Base-by-base conservation (phyloP, 2,113 vertebrate genomes). In the Pangasianodon gigas region DNA sequence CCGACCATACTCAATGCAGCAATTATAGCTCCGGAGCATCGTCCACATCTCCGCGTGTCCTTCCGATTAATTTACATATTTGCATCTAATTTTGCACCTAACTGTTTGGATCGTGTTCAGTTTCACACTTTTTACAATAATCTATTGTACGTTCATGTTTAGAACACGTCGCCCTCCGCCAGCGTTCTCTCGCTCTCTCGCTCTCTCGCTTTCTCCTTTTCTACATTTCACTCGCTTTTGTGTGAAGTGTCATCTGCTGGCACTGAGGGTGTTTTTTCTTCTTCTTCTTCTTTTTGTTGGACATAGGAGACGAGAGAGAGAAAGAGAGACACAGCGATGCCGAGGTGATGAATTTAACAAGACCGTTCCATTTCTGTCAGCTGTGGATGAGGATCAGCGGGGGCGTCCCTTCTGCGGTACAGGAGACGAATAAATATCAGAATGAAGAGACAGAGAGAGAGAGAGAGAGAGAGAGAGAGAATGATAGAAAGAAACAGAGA, bases 321-420 rank as follows among this genome's bases (percentile, higher is more conserved):
- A 75, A 4, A 75, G 18, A 44, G 24, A 75, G 37, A 75, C 19
- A 10, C 7, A 44, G 19, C 7, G 9, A 46, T 24, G 71, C 18
- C 11, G 46, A 79, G 75, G 75, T 79, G 75, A 79, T 48, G 75
- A 79, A 79, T 79, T 79, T 79, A 79, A 94, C 90, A 58, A 92
- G 91, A 24, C 90, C 85, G 91, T 92, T 93, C 93, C 92, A 92
- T 94, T 94, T 94, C 88, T 92, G 93, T 94, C 87, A 56, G 48
- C 88, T 93, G 89, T 90, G 89, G 90, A 89, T 88, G 67, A 79
- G 44, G 44, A 51, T 26, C 44, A 79, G 75, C 46, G 75, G 75
- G 75, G 75, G 75, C 46, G 75, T 79, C 75, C 46, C 75, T 10
- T 51, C 75, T 79, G 75, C 24, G 46, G 24, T 29, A 29, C 75